Base-by-base conservation (phyloP, 2,888 invertebrate species). In the Platycnemis pennipes region DNA sequence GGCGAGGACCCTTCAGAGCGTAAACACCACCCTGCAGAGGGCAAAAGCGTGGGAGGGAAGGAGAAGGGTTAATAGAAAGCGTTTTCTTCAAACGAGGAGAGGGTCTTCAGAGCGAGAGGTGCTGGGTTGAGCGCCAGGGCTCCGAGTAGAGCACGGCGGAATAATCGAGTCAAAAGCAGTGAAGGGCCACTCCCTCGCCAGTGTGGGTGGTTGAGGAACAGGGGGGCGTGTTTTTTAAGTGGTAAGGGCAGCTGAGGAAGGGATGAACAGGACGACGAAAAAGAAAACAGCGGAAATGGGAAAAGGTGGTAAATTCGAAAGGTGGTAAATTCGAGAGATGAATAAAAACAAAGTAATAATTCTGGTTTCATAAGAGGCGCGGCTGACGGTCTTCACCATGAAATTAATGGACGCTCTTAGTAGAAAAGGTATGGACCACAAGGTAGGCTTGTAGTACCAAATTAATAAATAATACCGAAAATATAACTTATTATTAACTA, bases 151-250 rank as follows among this genome's bases (percentile, higher is more conserved):
- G 13, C 77, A 13, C 5, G 37, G 16, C 77, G 37, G 77, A 5
- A 37, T 77, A 77, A 77, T 77, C 77, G 77, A 77, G 77, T 77
- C 31, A 69, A 56, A 69, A 69, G 69, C 11, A 77, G 77, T 77
- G 77, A 77, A 77, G 77, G 37, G 37, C 37, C 77, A 37, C 77
- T 37, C 49, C 19, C 19, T 19, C 19, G 31, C 77, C 26, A 0
- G 31, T 26, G 7, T 2, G 63, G 63, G 19, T 8, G 77, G 37
- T 13, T 37, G 37, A 31, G 13, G 77, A 37, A 13, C 13, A 19
- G 63, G 26, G 63, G 19, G 63, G 63, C 22, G 26, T 63, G 63
- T 3, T 63, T 49, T 49, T 49, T 49, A 49, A 49, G 49, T 11
- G 16, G 19, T 53, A 53, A 53, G 11, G 53, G 53, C 11, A 8